phyloP scores from a whole-genome alignment of 2,797 vertebrate species.

The Pelodytes ibericus region DNA sequence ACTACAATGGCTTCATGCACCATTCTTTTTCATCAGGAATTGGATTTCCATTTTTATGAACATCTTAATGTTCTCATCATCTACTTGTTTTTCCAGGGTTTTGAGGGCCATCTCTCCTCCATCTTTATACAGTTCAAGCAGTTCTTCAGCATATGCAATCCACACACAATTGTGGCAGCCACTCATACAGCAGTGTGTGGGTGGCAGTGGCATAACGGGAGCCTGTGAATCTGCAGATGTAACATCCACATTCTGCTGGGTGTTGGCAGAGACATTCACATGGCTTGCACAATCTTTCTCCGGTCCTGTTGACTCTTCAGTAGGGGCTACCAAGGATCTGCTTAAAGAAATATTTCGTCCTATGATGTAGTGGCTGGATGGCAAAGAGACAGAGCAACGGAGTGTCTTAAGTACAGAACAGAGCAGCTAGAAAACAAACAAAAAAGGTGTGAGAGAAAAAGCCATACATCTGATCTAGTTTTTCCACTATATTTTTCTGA shows the following conservation, averaged over 20 bases:
- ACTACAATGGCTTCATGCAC: slow-evolving; percentile 5
- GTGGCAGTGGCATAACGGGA: slow-evolving; percentile 67
- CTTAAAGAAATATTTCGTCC: background rate
- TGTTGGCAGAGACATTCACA: background rate
- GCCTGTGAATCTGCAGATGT: background rate
- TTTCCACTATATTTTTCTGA: too few relatives aligned
- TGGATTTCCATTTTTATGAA: slow-evolving; percentile 89
- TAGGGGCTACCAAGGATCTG: background rate
- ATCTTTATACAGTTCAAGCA: slow-evolving; percentile 78
- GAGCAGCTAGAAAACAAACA: slow-evolving; percentile 4
- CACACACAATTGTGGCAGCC: slow-evolving; percentile 94
- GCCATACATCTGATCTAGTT: background rate
- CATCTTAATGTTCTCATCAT: slow-evolving; percentile 86
- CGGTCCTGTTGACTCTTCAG: background rate
- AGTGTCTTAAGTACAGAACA: slow-evolving; percentile 8
- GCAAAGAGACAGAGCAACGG: background rate
- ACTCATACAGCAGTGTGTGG: slow-evolving; percentile 90
- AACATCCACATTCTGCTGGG: too few relatives aligned
- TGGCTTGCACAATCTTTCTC: background rate
- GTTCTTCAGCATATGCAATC: slow-evolving; percentile 82
- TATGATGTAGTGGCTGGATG: background rate
- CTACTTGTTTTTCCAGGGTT: slow-evolving; percentile 80
- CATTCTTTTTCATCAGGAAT: slow-evolving; percentile 63
- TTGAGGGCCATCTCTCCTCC: slow-evolving; percentile 78
- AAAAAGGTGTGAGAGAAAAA: background rate